phyloP scores from a whole-genome alignment of 2,797 vertebrate genomes.

The Numenius phaeopus region DNA sequence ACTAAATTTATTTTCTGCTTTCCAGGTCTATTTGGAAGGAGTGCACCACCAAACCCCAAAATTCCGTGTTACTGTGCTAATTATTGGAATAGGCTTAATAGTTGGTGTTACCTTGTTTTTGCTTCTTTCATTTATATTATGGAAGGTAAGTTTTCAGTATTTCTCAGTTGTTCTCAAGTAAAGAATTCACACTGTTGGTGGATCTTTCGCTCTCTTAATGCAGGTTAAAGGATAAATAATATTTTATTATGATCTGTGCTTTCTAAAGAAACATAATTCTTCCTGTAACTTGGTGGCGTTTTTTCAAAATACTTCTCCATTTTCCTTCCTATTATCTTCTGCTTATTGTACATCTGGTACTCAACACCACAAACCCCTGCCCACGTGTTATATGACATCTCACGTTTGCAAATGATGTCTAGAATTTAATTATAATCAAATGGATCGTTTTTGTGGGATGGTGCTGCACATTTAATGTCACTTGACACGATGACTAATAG shows the following conservation, averaged over 20 bases:
- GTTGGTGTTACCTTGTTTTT: conserved; percentile 86
- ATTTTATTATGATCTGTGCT: neutral
- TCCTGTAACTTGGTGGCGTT: neutral
- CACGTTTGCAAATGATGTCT: neutral
- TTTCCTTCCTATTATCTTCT: neutral
- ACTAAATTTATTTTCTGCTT: conserved; percentile 17
- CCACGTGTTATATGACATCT: neutral
- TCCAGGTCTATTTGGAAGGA: conserved; percentile 89
- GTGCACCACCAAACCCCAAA: conserved; percentile 88
- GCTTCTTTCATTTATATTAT: conserved; percentile 87
- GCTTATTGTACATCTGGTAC: neutral
- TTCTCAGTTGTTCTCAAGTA: neutral
- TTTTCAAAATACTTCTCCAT: neutral
- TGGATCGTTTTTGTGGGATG: neutral
- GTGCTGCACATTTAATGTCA: neutral
- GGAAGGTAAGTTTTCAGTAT: conserved; percentile 86
- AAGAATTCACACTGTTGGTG: neutral
- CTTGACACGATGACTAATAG: neutral
- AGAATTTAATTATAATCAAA: neutral
- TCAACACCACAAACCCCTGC: neutral
- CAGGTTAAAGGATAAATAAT: neutral
- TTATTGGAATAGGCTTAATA: conserved; percentile 86
- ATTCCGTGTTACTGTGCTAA: conserved; percentile 79
- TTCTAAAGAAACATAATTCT: neutral
- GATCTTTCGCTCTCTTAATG: neutral